phyloP scores from a whole-genome alignment of 2,888 invertebrate genomes.

The Leistus spinibarbis region DNA sequence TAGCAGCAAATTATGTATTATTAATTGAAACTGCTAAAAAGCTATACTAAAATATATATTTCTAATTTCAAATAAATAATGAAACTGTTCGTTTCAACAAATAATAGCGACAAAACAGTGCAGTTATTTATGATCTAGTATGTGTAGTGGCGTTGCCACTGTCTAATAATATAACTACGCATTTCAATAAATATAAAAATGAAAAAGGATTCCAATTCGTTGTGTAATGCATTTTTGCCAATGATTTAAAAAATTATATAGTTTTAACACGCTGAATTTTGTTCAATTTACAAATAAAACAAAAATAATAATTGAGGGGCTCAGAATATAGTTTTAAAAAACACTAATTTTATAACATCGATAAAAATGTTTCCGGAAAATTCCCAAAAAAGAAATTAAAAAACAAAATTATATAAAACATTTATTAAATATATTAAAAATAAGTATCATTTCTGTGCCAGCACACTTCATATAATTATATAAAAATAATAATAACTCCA shows the following conservation, averaged over 20 bases:
- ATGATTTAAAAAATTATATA: background rate
- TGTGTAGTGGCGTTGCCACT: background rate
- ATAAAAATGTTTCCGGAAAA: background rate
- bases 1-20: background rate
- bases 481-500: background rate
- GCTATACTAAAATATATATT: background rate
- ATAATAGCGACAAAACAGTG: background rate
- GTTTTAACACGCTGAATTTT: background rate
- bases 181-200: background rate
- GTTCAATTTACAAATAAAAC: background rate
- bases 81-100: background rate
- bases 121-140: background rate
- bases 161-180: background rate
- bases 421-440: background rate
- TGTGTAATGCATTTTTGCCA: background rate
- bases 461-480: background rate
- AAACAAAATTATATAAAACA: background rate
- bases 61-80: constrained; percentile 9
- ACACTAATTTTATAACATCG: too few species aligned
- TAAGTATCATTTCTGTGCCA: background rate
- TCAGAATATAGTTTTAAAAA: too few species aligned
- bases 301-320: too few species aligned
- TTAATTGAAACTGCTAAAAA: background rate
- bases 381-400: background rate
- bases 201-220: background rate